Evolutionary conservation across 1,140 invertebrate species (phyloP), one percentile per base, ranked within the genome.

Genomic region (Listronotus oregonensis): DNA sequence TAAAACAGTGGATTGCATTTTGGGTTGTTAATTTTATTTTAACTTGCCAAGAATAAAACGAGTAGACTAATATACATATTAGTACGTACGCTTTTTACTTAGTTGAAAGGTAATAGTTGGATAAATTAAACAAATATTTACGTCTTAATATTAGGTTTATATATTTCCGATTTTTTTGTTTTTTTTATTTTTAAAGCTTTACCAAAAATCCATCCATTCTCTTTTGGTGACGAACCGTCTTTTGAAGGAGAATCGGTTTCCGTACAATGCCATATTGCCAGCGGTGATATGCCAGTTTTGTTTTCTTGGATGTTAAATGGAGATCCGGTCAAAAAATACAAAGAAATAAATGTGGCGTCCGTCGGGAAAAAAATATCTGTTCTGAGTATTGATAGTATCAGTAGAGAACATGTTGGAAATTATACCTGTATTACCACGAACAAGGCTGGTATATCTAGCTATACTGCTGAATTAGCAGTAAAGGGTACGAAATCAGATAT

Each of bases 401-500:
- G 31, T 37, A 87, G 89, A 51, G 84, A 85, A 90, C 91, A 42
- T 93, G 91, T 81, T 21, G 89, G 89, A 37, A 82, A 86, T 66
- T 90, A 89, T 77, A 86, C 85, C 65, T 90, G 89, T 79, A 84
- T 85, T 43, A 90, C 87, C 68, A 84, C 84, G 56, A 92, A 92
- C 84, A 42, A 90, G 21, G 89, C 87, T 67, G 89, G 88, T 62
- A 80, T 79, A 67, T 84, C 84, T 50, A 87, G 84, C 73, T 86
- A 88, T 75, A 86, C 88, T 43, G 82, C 88, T 37, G 81, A 81
- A 71, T 80, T 92, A 73, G 84, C 86, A 76, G 86, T 92, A 67
- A 89, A 91, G 82, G 89, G 89, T 90, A 73, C 44, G 14, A 34
- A 32, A 34, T 11, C 21, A 51, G 6, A 37, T 14, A 7, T 9